These are phyloP conservation scores for sheep (Ovis aries) DNA, from an alignment of 2,113 vertebrate species.

Conservation along the genomic window DNA sequence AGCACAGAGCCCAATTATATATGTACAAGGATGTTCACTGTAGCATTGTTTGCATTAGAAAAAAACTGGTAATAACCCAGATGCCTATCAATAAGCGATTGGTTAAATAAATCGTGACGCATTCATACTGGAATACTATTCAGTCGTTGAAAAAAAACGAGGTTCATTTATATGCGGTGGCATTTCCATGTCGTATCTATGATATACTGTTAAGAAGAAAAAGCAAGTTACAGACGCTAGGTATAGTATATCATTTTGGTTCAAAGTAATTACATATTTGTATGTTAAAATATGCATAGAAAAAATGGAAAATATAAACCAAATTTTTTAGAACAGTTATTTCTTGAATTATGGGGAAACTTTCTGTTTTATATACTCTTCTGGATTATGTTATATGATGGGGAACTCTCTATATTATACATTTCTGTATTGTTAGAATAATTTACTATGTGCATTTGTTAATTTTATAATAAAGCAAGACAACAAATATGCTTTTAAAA, in stretches of 20 bases:
- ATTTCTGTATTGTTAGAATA: slow-evolving; percentile 44
- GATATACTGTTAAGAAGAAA: slow-evolving; percentile 26
- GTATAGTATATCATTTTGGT: slow-evolving; percentile 53
- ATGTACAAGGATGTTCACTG: not conserved
- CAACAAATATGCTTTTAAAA: not conserved
- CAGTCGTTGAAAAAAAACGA: not conserved
- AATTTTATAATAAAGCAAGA: slow-evolving; percentile 59
- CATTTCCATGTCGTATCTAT: slow-evolving; percentile 17
- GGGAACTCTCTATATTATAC: slow-evolving; percentile 11
- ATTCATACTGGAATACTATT: not conserved
- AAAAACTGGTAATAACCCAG: not conserved
- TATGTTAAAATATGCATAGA: slow-evolving; percentile 70
- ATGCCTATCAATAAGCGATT: not conserved
- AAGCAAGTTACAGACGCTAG: not conserved
- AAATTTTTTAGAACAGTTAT: slow-evolving; percentile 60
- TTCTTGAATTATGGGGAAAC: slow-evolving; percentile 54
- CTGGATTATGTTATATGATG: slow-evolving; percentile 20
- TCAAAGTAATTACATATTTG: slow-evolving; percentile 72
- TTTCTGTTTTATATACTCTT: slow-evolving; percentile 4
- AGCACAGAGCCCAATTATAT: not conserved
- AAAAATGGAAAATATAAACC: slow-evolving; percentile 47
- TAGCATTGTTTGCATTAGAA: not conserved
- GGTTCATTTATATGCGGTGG: slow-evolving; percentile 31
- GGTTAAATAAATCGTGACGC: not conserved
- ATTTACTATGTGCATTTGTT: slow-evolving; percentile 35